Evolutionary conservation across 2,797 vertebrate species (phyloP), one percentile per base, ranked within the genome.

Genomic region (Cossypha polioptera): DNA sequence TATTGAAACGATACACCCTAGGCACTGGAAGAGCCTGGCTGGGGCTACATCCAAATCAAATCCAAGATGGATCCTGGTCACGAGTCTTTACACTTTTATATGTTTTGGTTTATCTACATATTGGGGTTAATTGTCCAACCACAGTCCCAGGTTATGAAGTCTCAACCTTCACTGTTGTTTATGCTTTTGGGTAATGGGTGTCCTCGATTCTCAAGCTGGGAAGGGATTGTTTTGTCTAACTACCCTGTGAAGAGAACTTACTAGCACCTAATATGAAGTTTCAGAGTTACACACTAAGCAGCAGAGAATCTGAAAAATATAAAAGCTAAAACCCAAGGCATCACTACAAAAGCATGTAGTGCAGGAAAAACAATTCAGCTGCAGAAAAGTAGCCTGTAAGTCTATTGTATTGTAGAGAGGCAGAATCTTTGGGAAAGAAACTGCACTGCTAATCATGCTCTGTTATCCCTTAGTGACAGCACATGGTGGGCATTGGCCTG

Each of bases 301-400:
- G n/a, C 53, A 55, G 20, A 55, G n/a, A 55, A 33, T 33, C 9
- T 10, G 53, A 55, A 55, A 51, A 51, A 18, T 19, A 31, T 12
- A 31, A 19, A 29, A 31, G 17, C 50, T 29, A 29, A 18, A 51
- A 51, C 28, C 11, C 17, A 51, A 51, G 28, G 28, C 50, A 51
- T 18, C 50, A 51, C 45, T 92, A 72, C 43, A 77, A 58, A 74
- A 47, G 48, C 2, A 0, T 16, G 26, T 57, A 90, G 78, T 47
- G 38, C 69, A 90, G 66, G 68, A 80, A 87, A 82, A 92, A 42
- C 45, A 85, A 57, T 50, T 78, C 51, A 47, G 35, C 47, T 68
- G 26, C 42, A 68, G 79, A 77, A 68, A 86, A 88, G 62, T 31
- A 65, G 42, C 31, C 71, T 88, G n/a, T 77, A 88, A 50, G 35